Evolutionary conservation across 2,113 vertebrate species (phyloP).

Genomic region (Plecotus auritus): DNA sequence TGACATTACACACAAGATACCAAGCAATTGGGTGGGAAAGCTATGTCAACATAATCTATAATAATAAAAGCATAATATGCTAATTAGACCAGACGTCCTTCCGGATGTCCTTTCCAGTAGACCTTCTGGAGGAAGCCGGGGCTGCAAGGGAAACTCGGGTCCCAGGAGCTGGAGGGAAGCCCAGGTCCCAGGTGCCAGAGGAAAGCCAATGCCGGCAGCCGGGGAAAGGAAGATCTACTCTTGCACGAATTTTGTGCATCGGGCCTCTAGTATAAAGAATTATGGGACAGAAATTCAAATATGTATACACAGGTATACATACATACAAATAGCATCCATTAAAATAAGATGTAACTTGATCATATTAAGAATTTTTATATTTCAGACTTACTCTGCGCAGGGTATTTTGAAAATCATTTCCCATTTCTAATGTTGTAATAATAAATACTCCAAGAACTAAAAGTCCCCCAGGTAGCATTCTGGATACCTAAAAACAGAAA

Average conservation of each 20-base stretch:
- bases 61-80: too few species aligned
- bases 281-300: background rate
- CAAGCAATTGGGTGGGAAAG: background rate
- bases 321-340: background rate
- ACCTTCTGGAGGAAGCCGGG: too few species aligned
- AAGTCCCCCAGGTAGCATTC: conserved; percentile 94
- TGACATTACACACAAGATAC: background rate
- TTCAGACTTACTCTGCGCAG: conserved; percentile 84
- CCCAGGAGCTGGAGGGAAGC: too few species aligned
- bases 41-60: background rate
- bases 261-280: background rate
- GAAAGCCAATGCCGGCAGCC: too few species aligned
- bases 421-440: conserved; percentile 83
- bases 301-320: rapidly evolving
- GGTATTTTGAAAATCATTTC: conserved; percentile 85
- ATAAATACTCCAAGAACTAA: conserved; percentile 91
- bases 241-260: too few species aligned
- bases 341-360: background rate
- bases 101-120: too few species aligned
- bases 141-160: too few species aligned
- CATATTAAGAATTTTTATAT: background rate
- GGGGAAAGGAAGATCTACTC: too few species aligned
- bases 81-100: too few species aligned
- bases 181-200: too few species aligned
- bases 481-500: conserved; percentile 86